phyloP scores from a whole-genome alignment of 2,113 vertebrate genomes.

The Phylloscopus whistleri region DNA sequence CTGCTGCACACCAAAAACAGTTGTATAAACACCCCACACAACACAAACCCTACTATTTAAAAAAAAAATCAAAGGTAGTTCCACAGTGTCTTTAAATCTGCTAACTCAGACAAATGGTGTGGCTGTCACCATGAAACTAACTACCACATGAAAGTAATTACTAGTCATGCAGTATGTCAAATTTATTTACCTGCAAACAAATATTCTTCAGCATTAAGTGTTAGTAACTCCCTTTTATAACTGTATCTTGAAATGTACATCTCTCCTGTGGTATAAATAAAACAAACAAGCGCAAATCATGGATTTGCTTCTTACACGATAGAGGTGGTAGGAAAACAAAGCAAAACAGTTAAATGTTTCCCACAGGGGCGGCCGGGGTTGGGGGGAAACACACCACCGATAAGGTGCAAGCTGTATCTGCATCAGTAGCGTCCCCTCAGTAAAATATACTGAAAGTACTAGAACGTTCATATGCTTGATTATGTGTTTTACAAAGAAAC shows the following conservation, averaged over 20 bases:
- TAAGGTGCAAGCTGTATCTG: background rate
- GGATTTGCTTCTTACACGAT: background rate
- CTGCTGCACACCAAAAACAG: background rate
- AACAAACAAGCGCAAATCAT: background rate
- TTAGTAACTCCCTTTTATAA: constrained; percentile 42
- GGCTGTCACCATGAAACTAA: constrained; percentile 54
- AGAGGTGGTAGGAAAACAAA: background rate
- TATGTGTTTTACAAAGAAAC: background rate
- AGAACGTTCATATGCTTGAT: background rate
- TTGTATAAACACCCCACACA: background rate
- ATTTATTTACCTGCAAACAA: constrained; percentile 65
- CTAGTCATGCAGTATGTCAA: constrained; percentile 23
- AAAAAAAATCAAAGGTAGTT: constrained; percentile 37
- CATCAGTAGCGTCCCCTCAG: background rate
- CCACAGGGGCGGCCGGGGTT: background rate
- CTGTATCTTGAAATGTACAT: constrained; percentile 28
- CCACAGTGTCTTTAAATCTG: constrained; percentile 16
- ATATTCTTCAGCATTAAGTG: constrained; percentile 46
- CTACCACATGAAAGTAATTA: constrained; percentile 42
- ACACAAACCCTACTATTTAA: background rate
- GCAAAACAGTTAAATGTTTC: background rate
- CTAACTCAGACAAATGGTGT: constrained; percentile 41
- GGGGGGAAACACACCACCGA: background rate
- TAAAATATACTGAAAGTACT: background rate
- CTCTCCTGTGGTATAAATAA: background rate